Conservation (phyloP, 2,888 invertebrate genomes). For the Temnothorax rugatulus region DNA sequence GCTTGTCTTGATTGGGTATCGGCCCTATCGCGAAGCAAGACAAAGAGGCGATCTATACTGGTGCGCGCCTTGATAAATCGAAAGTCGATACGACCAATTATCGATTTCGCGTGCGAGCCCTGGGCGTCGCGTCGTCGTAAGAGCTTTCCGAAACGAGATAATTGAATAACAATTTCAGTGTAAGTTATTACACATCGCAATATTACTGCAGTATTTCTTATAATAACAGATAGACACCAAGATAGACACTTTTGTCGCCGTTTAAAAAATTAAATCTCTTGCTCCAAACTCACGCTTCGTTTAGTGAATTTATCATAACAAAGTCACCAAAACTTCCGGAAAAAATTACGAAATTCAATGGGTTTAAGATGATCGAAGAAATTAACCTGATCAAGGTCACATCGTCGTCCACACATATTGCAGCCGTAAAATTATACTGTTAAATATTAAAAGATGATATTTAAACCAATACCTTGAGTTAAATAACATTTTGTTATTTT, state of each 20-base stretch:
- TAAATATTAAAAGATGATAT: too few relatives aligned
- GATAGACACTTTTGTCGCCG: not conserved
- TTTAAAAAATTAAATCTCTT: not conserved
- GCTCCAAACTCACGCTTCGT: not conserved
- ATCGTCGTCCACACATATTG: not conserved
- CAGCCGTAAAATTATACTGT: not conserved
- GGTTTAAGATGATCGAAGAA: not conserved
- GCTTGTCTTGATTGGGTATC: slow-evolving; percentile 73
- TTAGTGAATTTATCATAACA: not conserved
- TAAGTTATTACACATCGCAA: not conserved
- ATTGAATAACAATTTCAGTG: slow-evolving; percentile 15
- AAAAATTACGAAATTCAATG: not conserved
- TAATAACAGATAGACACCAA: not conserved
- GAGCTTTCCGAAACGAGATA: not conserved
- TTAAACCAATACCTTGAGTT: too few relatives aligned
- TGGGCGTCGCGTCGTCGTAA: not conserved
- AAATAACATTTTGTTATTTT: too few relatives aligned
- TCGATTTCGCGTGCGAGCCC: slow-evolving; percentile 34
- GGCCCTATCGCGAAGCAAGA: slow-evolving; percentile 64
- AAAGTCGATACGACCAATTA: slow-evolving; percentile 70
- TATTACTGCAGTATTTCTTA: not conserved
- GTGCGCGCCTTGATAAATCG: slow-evolving; percentile 69
- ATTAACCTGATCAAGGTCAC: not conserved
- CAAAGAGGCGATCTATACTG: slow-evolving; percentile 55
- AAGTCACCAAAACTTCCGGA: not conserved